These are phyloP conservation scores for Seladonia tumulorum DNA, from an alignment of 2,888 invertebrate species.

Conservation along the genomic window DNA sequence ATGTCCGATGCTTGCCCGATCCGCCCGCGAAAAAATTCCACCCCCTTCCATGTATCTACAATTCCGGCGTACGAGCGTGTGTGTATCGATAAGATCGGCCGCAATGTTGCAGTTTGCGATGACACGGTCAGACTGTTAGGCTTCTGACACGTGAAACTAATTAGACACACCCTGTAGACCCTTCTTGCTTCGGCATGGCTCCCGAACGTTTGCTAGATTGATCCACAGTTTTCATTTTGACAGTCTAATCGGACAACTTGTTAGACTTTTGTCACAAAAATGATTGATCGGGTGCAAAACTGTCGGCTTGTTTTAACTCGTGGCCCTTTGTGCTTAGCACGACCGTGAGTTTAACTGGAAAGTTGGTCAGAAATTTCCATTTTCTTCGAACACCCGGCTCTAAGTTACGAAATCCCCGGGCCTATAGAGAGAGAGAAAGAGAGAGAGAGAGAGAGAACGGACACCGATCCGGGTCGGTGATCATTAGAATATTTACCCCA, in stretches of 20 bases:
- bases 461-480: not conserved
- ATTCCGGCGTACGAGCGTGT: constrained; percentile 11
- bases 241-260: not conserved
- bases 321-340: not conserved
- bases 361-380: not conserved
- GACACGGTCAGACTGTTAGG: constrained; percentile 4
- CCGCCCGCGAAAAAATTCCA: constrained; percentile 30
- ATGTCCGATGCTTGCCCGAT: not conserved
- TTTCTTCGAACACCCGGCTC: not conserved
- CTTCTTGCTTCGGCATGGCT: not conserved
- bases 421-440: not conserved
- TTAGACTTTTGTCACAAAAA: not conserved
- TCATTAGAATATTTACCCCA: constrained; percentile 54
- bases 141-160: not conserved
- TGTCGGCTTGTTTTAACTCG: not conserved
- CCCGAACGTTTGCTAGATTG: not conserved
- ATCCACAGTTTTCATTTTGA: not conserved
- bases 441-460: not conserved
- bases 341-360: not conserved
- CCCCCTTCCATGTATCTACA: not conserved
- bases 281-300: not conserved
- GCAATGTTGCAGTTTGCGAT: not conserved
- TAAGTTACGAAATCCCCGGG: not conserved
- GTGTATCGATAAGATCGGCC: constrained; percentile 28
- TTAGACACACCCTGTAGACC: not conserved